Percentiles rank a stretch among this genome's conserved stretches.
These are phyloP conservation scores for Vidua chalybeata DNA, from an alignment of 2,113 vertebrate genomes.

Conservation along the genomic window DNA sequence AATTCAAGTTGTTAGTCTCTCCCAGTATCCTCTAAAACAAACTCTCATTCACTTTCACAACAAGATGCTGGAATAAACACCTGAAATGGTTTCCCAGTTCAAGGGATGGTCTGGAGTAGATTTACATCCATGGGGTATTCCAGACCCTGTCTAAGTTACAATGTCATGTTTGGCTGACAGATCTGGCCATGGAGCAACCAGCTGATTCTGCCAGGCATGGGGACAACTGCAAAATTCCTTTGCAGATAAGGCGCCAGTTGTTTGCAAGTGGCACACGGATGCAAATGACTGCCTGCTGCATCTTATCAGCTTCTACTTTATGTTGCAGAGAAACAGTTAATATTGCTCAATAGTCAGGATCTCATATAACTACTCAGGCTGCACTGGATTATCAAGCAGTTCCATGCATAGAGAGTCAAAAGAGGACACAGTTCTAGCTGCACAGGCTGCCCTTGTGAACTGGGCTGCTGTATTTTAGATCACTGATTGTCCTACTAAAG, in stretches of 20 bases:
- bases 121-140: neutral
- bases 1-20: neutral
- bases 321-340: neutral
- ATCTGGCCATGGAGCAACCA: neutral
- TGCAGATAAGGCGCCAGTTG: rapidly evolving
- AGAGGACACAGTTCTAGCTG: neutral
- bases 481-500: neutral
- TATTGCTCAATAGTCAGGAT: neutral
- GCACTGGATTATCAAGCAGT: neutral
- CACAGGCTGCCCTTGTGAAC: neutral
- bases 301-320: neutral
- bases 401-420: neutral
- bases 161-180: neutral
- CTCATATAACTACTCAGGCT: neutral
- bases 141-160: neutral
- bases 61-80: neutral
- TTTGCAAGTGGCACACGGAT: neutral
- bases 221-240: neutral
- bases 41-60: neutral
- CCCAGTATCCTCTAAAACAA: neutral
- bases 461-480: neutral
- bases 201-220: neutral
- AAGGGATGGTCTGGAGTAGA: neutral
- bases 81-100: neutral
- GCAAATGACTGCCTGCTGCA: neutral